Evolutionary conservation across 2,888 invertebrate species (phyloP).

Genomic region (Eudemis profundana): DNA sequence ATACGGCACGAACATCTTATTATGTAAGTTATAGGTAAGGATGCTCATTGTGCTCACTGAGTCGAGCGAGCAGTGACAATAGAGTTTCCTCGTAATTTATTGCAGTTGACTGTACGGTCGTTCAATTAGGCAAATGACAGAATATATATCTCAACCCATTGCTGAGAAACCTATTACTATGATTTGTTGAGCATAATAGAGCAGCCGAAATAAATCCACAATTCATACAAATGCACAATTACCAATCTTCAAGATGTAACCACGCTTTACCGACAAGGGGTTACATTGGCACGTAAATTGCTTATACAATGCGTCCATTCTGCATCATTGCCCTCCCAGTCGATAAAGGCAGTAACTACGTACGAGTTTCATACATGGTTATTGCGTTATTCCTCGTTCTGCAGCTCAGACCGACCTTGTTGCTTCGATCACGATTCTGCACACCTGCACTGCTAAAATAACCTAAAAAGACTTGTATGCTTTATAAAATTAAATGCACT

Average conservation of each 20-base stretch:
- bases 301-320: slow-evolving; percentile 61
- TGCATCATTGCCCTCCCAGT: slow-evolving; percentile 54
- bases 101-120: too few relatives aligned
- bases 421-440: slow-evolving; percentile 64
- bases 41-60: too few relatives aligned
- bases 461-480: neutral
- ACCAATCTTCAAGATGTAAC: slow-evolving; percentile 18
- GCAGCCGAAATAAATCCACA: too few relatives aligned
- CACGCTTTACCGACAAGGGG: slow-evolving; percentile 42
- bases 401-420: slow-evolving; percentile 59
- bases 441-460: slow-evolving; percentile 59
- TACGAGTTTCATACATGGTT: neutral
- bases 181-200: too few relatives aligned
- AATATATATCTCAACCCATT: too few relatives aligned
- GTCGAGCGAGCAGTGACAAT: too few relatives aligned
- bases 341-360: slow-evolving; percentile 7
- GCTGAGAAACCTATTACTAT: too few relatives aligned
- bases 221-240: slow-evolving; percentile 19
- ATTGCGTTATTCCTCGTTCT: slow-evolving; percentile 19
- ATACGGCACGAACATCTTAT: too few relatives aligned
- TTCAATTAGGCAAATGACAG: too few relatives aligned
- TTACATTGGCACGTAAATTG: slow-evolving; percentile 57
- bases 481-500: neutral
- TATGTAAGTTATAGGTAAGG: too few relatives aligned
- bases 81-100: too few relatives aligned